Base-by-base conservation (phyloP, 2,888 invertebrate genomes). In the Cancer borealis region DNA sequence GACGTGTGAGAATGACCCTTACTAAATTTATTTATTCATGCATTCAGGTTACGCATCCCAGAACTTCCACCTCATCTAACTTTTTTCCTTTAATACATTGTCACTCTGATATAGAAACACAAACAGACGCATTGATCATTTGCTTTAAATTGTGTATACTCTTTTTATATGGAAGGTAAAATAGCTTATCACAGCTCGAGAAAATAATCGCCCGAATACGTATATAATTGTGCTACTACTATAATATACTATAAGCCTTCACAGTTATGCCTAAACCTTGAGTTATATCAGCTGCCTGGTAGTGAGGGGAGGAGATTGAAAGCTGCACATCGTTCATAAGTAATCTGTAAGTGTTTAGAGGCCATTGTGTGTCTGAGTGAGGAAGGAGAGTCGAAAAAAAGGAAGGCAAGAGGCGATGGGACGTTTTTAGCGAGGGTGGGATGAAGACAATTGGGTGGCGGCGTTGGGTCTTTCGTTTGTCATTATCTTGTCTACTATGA, bases 401-500 rank as follows among this genome's bases (percentile, higher is more conserved):
- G 60, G 17, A 49, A 49, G 60, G 21, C 17, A 21, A 21, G 60
- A 21, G 17, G 21, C 21, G 60, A 60, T 21, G 3, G 21, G 21
- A 21, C 21, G 17, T 4, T 21, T 17, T 3, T 60, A 5, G 1
- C 39, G 12, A 84, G 84, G 26, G 39, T 84, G 84, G 10, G 10
- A 8, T 79, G 39, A 21, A 14, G 84, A 39, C 10, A 39, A 10
- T 79, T n/a, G 73, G 39, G 8, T 30, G 30, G 39, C 39, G 17
- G 84, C 30, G 84, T n/a, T 84, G 84, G 39, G 84, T 30, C 47
- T 21, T 5, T 26, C 26, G 49, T 14, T 26, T 89, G 47, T 90
- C 49, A 60, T 54, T 39, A 30, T 90, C 89, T 89, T 26, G 46
- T 49, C n/a, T 49, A 89, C 49, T 49, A 47, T 89, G 49, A 89